These are phyloP conservation scores for Poeciliopsis paucimaculata DNA, from an alignment of 2,797 vertebrate genomes.

Conservation along the genomic window DNA sequence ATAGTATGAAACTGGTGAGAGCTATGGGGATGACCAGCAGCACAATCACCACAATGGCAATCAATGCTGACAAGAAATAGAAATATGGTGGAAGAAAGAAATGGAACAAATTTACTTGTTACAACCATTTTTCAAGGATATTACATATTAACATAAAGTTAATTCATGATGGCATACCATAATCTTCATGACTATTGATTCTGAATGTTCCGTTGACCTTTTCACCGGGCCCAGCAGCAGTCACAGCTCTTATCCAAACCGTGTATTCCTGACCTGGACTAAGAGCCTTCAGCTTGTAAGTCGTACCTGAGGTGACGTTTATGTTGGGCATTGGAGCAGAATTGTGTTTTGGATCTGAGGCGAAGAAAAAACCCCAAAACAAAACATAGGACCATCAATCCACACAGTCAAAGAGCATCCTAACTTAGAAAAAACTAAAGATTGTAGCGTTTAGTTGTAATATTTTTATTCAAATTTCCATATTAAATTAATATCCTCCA, in stretches of 20 bases:
- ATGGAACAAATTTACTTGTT: background rate
- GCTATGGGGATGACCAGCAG: rapidly evolving
- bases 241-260: constrained; percentile 75
- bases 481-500: background rate
- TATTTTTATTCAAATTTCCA: background rate
- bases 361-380: background rate
- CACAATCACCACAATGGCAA: rapidly evolving
- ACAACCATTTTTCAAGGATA: background rate
- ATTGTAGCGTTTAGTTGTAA: background rate
- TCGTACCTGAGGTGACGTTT: constrained; percentile 14
- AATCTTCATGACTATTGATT: background rate
- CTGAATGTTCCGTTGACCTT: constrained; percentile 49
- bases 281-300: constrained; percentile 33
- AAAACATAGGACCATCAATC: background rate
- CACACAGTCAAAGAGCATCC: background rate
- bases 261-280: constrained; percentile 56
- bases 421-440: background rate
- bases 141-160: background rate
- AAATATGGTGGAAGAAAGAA: background rate
- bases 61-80: constrained; percentile 26
- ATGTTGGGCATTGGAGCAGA: constrained; percentile 61
- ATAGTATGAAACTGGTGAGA: rapidly evolving
- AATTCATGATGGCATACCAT: constrained; percentile 33
- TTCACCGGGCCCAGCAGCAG: constrained; percentile 62
- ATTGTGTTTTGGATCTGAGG: constrained; percentile 8